These are phyloP conservation scores for Parnassius glacialis DNA, from an alignment of 2,888 invertebrate genomes.

Conservation along the genomic window DNA sequence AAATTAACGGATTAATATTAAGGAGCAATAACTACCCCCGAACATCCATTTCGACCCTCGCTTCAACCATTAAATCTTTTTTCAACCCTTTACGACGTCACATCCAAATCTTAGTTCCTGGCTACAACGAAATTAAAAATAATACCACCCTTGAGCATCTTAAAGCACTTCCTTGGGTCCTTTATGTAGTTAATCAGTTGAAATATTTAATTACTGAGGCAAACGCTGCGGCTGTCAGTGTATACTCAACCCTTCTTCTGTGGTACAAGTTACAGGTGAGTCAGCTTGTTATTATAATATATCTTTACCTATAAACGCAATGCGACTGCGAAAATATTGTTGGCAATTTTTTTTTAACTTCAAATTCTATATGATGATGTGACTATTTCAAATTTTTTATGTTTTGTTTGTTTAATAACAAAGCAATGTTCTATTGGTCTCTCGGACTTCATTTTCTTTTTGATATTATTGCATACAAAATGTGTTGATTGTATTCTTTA, in stretches of 20 bases:
- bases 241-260: conserved; percentile 41
- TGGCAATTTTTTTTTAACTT: too few relatives aligned
- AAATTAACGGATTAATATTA: conserved; percentile 67
- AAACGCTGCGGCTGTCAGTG: conserved; percentile 54
- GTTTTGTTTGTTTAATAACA: too few relatives aligned
- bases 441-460: too few relatives aligned
- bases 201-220: conserved; percentile 76
- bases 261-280: conserved; percentile 31
- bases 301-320: too few relatives aligned
- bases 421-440: too few relatives aligned
- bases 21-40: conserved; percentile 52
- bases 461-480: too few relatives aligned
- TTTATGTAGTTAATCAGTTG: conserved; percentile 76
- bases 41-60: conserved; percentile 54
- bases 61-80: conserved; percentile 50
- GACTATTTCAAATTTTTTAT: too few relatives aligned
- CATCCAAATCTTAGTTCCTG: conserved; percentile 58
- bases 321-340: too few relatives aligned
- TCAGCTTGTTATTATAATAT: too few relatives aligned
- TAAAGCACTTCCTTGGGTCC: conserved; percentile 53
- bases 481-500: too few relatives aligned
- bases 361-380: too few relatives aligned
- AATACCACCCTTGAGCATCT: conserved; percentile 58
- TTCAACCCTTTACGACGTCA: conserved; percentile 57
- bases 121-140: conserved; percentile 71